phyloP scores from a whole-genome alignment of 1,140 invertebrate species.

The Microvelia longipes region DNA sequence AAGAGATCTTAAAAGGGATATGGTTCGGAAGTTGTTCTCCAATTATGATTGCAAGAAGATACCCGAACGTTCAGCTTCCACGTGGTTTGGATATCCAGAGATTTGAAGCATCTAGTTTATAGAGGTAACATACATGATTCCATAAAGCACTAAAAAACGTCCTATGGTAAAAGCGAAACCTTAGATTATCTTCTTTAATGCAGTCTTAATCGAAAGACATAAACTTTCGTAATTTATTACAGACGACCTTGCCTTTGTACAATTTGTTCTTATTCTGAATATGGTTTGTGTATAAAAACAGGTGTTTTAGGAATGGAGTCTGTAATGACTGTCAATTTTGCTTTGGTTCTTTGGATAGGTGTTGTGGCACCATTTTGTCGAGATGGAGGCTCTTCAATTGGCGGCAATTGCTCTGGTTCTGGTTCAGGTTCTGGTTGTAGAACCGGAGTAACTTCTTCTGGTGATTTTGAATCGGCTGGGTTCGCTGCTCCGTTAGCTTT shows the following conservation, averaged over 20 bases:
- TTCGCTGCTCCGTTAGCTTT: conserved; percentile 11
- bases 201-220: too few relatives aligned
- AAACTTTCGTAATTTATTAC: too few relatives aligned
- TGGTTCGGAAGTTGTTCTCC: too few relatives aligned
- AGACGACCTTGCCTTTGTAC: too few relatives aligned
- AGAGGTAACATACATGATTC: not conserved
- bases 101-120: too few relatives aligned
- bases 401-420: conserved; percentile 1
- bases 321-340: conserved; percentile 9
- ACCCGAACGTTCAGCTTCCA: too few relatives aligned
- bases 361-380: not conserved
- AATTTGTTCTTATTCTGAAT: not conserved
- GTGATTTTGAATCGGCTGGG: conserved; percentile 1
- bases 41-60: too few relatives aligned
- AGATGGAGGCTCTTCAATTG: not conserved
- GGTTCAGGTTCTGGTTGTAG: conserved; percentile 5
- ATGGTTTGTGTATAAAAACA: conserved; percentile 14
- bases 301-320: conserved; percentile 10
- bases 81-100: too few relatives aligned
- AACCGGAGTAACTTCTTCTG: conserved; percentile 9
- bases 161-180: too few relatives aligned
- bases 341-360: conserved; percentile 10
- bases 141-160: too few relatives aligned
- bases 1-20: not conserved
- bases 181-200: too few relatives aligned